Percentiles rank a stretch among this genome's conserved stretches.
Conservation (phyloP, 2,888 invertebrate genomes). For the Mystacides longicornis region DNA sequence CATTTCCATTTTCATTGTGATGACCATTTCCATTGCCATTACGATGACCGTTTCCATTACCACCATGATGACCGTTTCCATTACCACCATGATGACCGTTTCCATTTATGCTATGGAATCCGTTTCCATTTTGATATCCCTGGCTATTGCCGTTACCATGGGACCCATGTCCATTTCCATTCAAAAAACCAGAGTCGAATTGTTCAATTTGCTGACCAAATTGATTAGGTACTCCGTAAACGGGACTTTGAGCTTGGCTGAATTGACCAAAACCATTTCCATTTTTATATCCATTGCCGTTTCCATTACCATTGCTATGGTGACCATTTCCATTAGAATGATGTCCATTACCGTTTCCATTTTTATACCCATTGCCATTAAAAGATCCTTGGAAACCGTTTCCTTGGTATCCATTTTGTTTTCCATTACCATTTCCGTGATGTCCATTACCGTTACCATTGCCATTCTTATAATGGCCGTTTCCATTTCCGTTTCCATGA, state of each 20-base stretch:
- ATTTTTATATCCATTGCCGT: conserved; percentile 8
- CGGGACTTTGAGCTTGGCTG: conserved; percentile 13
- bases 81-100: conserved; percentile 12
- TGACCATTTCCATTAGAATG: conserved; percentile 9
- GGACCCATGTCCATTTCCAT: conserved; percentile 4
- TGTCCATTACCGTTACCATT: conserved; percentile 14
- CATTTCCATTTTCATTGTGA: conserved; percentile 15
- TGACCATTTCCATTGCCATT: conserved; percentile 12
- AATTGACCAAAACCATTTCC: conserved; percentile 15
- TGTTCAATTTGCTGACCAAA: background rate
- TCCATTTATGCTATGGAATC: conserved; percentile 11
- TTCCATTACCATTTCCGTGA: conserved; percentile 13
- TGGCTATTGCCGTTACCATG: conserved; percentile 12
- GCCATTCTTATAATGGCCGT: conserved; percentile 9
- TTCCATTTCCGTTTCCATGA: background rate
- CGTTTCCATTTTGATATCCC: conserved; percentile 11
- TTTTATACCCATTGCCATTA: conserved; percentile 13
- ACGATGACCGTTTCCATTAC: background rate
- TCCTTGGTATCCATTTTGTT: conserved; percentile 8
- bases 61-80: conserved; percentile 1
- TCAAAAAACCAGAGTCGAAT: background rate
- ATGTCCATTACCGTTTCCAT: conserved; percentile 16
- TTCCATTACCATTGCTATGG: conserved; percentile 10
- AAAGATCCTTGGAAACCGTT: conserved; percentile 12
- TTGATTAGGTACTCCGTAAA: conserved; percentile 5